phyloP scores from a whole-genome alignment of 2,113 vertebrate genomes.

The Anoplopoma fimbria region DNA sequence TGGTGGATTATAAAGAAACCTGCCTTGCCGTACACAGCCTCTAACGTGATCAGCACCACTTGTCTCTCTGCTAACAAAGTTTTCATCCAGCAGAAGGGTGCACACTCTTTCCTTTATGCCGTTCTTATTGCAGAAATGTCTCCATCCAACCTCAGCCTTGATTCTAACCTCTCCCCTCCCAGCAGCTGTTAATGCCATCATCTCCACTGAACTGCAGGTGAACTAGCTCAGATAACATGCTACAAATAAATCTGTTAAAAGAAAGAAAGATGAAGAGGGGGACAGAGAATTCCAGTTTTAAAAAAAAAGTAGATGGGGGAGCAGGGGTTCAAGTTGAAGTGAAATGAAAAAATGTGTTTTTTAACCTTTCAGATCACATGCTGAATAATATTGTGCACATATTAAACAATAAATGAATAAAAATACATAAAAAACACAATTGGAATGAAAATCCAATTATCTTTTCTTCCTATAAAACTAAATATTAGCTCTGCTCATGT shows the following conservation, averaged over 20 bases:
- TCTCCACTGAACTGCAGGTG: conserved; percentile 41
- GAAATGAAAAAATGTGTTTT: not conserved
- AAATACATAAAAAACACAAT: not conserved
- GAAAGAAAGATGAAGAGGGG: not conserved
- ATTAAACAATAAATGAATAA: not conserved
- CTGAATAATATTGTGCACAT: not conserved
- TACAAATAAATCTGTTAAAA: conserved; percentile 11
- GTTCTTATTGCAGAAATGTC: conserved; percentile 17
- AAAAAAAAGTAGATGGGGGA: not conserved
- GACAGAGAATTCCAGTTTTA: not conserved
- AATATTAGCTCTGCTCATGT: not conserved
- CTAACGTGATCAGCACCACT: conserved; percentile 22
- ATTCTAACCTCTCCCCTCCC: conserved; percentile 20
- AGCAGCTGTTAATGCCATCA: conserved; percentile 44
- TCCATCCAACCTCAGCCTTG: conserved; percentile 7
- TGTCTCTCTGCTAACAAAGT: conserved; percentile 17
- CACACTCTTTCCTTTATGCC: conserved; percentile 8
- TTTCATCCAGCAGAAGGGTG: conserved; percentile 6
- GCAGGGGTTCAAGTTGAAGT: conserved; percentile 1
- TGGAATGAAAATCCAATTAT: not conserved
- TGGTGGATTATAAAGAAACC: not conserved
- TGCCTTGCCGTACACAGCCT: not conserved
- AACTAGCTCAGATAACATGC: conserved; percentile 25
- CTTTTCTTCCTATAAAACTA: not conserved
- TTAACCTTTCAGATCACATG: not conserved